phyloP scores from a whole-genome alignment of 2,113 vertebrate genomes.

The Serranochromis macrocephalus region DNA sequence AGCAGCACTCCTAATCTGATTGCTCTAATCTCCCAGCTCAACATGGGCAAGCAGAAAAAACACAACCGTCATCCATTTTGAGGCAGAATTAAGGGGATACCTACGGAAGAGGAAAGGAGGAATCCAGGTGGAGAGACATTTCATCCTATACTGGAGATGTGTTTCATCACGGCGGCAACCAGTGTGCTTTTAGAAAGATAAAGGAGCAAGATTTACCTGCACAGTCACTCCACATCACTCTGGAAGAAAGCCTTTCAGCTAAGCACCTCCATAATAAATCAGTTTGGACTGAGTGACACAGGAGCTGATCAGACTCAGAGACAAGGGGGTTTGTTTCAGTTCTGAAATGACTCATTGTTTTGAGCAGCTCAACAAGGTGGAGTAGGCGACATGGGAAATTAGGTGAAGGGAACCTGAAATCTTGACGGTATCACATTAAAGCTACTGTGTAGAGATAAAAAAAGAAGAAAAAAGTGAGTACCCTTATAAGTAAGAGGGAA shows the following conservation, averaged over 20 bases:
- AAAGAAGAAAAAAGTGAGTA: background rate
- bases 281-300: background rate
- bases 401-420: constrained; percentile 10
- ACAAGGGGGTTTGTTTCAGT: background rate
- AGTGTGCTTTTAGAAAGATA: background rate
- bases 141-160: background rate
- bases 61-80: constrained; percentile 63
- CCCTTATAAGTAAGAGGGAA: background rate
- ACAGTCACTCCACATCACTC: background rate
- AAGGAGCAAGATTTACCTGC: background rate
- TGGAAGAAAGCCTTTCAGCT: background rate
- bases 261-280: background rate
- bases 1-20: constrained; percentile 82
- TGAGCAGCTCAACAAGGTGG: background rate
- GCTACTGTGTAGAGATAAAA: background rate
- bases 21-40: constrained; percentile 84
- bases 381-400: constrained; percentile 34
- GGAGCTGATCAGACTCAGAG: background rate
- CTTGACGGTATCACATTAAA: constrained; percentile 2
- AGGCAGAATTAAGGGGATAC: constrained; percentile 39
- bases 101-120: background rate
- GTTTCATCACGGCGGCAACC: background rate
- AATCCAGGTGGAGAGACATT: background rate
- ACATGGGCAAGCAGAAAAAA: constrained; percentile 67
- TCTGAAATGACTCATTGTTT: constrained; percentile 15